Percentiles rank a stretch among this genome's conserved stretches.
phyloP scores from a whole-genome alignment of 2,113 vertebrate genomes.

The Delphinapterus leucas region DNA sequence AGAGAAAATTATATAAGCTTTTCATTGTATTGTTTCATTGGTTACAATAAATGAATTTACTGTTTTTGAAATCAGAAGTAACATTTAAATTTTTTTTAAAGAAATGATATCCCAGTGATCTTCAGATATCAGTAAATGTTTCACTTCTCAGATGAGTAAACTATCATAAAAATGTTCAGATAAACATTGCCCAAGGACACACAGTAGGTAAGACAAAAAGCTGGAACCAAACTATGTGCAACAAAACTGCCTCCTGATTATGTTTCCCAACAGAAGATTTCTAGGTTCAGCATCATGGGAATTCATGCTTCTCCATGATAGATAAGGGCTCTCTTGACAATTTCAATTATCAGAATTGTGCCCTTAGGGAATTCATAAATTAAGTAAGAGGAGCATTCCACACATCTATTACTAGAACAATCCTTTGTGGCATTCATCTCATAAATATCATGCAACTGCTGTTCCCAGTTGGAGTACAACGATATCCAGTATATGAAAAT shows the following conservation, averaged over 20 bases:
- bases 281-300: not conserved
- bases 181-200: not conserved
- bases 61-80: constrained; percentile 24
- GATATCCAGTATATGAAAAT: not conserved
- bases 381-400: constrained; percentile 18
- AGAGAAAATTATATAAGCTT: not conserved
- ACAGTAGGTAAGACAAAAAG: not conserved
- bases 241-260: not conserved
- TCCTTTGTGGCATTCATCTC: not conserved
- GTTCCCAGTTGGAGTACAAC: not conserved
- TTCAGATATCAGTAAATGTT: not conserved
- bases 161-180: not conserved
- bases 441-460: not conserved
- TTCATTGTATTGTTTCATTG: not conserved
- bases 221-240: not conserved
- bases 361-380: constrained; percentile 2
- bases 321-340: not conserved
- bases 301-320: constrained; percentile 12
- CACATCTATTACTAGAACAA: not conserved
- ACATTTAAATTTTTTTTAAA: not conserved
- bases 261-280: not conserved
- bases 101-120: not conserved
- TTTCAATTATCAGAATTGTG: constrained; percentile 47
- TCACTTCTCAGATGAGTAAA: not conserved
- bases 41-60: not conserved